Evolutionary conservation across 2,113 vertebrate genomes (phyloP).

Genomic region (Formicarius rufipectus): DNA sequence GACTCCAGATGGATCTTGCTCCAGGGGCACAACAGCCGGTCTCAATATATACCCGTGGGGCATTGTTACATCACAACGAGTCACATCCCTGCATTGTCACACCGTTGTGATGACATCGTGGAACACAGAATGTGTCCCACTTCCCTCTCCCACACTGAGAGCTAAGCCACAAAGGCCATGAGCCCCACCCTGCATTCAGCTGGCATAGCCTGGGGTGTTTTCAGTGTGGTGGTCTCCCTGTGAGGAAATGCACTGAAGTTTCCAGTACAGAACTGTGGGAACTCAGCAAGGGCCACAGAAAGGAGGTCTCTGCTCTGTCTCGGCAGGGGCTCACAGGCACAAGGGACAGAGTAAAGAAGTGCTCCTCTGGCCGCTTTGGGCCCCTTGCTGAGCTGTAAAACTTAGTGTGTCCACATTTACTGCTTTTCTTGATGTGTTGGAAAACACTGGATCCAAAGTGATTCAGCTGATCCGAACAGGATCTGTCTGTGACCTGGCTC

Average conservation of each 20-base stretch:
- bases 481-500: fast-evolving
- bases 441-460: neutral
- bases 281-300: neutral
- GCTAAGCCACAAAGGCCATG: fast-evolving
- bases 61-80: neutral
- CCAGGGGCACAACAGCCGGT: neutral
- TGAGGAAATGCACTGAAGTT: neutral
- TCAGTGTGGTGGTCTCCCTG: neutral
- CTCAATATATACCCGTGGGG: neutral
- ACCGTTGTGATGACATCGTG: fast-evolving
- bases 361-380: neutral
- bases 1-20: neutral
- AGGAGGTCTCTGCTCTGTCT: neutral
- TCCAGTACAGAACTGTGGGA: neutral
- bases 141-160: neutral
- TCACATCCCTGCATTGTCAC: neutral
- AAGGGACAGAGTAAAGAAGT: neutral
- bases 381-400: neutral
- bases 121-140: fast-evolving
- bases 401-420: neutral
- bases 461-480: neutral
- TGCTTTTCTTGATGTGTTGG: neutral
- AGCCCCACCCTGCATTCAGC: neutral
- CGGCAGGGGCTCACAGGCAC: neutral
- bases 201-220: neutral